Conservation (phyloP, 1,140 invertebrate species). For the Panagrolaimus sp. region DNA sequence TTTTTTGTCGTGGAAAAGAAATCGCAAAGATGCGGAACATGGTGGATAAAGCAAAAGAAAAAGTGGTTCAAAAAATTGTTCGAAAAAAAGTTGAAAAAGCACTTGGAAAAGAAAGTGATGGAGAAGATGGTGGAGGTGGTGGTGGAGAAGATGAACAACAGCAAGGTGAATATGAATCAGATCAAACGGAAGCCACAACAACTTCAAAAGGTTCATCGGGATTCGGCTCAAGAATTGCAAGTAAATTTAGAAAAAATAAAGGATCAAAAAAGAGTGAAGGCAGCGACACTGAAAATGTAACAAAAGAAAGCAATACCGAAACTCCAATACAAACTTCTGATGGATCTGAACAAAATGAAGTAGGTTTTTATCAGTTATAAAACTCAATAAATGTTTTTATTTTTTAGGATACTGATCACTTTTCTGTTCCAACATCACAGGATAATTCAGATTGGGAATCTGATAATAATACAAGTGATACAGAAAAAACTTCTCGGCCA, state of each 20-base stretch:
- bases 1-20: no score
- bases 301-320: slow-evolving; percentile 11
- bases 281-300: no score
- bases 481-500: neutral
- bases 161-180: no score
- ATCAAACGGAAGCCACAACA: no score
- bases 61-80: neutral
- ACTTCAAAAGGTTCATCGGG: no score
- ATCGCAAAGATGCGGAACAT: no score
- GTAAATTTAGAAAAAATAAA: no score
- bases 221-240: no score
- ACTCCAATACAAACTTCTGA: slow-evolving; percentile 21
- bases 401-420: neutral
- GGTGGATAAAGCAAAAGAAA: no score
- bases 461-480: slow-evolving; percentile 10
- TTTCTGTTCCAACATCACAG: neutral
- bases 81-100: neutral
- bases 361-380: neutral
- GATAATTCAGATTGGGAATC: slow-evolving; percentile 16
- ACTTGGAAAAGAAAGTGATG: neutral
- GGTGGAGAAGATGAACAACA: no score
- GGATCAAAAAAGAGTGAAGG: no score
- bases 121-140: neutral
- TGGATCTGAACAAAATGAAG: slow-evolving; percentile 10
- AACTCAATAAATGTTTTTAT: neutral